Evolutionary conservation across 2,113 vertebrate genomes (phyloP).

Genomic region (Oreochromis spilurus): DNA sequence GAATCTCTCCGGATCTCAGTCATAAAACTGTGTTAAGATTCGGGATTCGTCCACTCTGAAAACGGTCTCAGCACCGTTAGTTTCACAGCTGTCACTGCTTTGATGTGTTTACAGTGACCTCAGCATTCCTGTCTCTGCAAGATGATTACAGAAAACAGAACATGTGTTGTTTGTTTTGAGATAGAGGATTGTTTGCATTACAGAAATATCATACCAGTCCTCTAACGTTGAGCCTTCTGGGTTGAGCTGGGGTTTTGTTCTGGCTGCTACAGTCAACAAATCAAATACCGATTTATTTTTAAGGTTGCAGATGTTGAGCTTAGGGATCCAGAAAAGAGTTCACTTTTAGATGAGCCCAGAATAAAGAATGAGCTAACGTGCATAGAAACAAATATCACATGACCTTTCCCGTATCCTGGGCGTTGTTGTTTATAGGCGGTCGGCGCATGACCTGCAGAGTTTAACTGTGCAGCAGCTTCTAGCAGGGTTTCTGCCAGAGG

Average conservation of each 20-base stretch:
- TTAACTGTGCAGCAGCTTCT: neutral
- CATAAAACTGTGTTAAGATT: neutral
- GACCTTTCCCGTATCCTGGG: rapidly evolving
- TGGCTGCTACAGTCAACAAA: neutral
- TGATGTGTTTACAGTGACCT: neutral
- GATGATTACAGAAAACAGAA: neutral
- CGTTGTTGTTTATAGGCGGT: rapidly evolving
- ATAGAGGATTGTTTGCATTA: neutral
- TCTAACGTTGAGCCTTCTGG: neutral
- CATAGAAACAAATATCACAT: neutral
- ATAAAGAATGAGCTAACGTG: neutral
- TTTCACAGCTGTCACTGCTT: neutral
- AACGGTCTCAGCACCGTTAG: rapidly evolving
- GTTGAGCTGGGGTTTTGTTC: neutral
- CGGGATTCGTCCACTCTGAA: neutral
- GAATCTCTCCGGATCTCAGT: neutral
- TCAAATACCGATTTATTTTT: rapidly evolving
- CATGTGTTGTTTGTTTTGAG: neutral
- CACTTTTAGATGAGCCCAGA: rapidly evolving
- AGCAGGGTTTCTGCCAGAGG: neutral
- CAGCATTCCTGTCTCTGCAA: neutral
- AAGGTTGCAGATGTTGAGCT: neutral
- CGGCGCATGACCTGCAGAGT: neutral
- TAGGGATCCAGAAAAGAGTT: neutral
- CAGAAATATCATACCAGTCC: neutral